Conservation (phyloP, 2,797 vertebrate genomes). For the Xerus rutilus region DNA sequence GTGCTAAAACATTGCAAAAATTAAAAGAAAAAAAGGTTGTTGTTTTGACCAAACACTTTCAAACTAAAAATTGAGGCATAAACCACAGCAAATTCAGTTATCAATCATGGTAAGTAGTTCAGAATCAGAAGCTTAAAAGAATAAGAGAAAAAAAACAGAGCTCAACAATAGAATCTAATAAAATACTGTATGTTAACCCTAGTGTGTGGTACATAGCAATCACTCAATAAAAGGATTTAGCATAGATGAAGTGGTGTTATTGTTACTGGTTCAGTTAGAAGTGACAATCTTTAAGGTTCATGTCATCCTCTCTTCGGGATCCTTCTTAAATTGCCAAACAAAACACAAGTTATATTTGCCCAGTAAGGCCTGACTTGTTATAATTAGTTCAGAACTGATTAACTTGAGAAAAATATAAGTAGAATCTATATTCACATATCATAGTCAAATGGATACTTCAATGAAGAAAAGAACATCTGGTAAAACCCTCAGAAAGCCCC, state of each 20-base stretch:
- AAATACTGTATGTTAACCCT: not conserved
- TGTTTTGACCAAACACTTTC: not conserved
- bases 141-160: not conserved
- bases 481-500: slow-evolving; percentile 13
- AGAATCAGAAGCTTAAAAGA: not conserved
- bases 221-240: not conserved
- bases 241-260: not conserved
- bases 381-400: slow-evolving; percentile 54
- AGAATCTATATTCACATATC: not conserved
- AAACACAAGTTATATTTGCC: slow-evolving; percentile 1
- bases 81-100: not conserved
- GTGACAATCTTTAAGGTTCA: not conserved
- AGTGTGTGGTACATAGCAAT: not conserved
- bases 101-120: not conserved
- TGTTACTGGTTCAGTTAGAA: not conserved
- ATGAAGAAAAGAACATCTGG: slow-evolving; percentile 27
- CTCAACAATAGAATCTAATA: not conserved
- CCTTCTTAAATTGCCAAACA: slow-evolving; percentile 18
- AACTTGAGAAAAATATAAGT: slow-evolving; percentile 29
- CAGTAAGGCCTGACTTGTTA: not conserved
- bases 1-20: not conserved
- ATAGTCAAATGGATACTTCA: slow-evolving; percentile 51
- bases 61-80: not conserved
- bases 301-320: not conserved
- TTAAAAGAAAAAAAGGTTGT: not conserved